These are phyloP conservation scores for Limnodromus scolopaceus DNA, from an alignment of 2,797 vertebrate genomes.

Conservation along the genomic window DNA sequence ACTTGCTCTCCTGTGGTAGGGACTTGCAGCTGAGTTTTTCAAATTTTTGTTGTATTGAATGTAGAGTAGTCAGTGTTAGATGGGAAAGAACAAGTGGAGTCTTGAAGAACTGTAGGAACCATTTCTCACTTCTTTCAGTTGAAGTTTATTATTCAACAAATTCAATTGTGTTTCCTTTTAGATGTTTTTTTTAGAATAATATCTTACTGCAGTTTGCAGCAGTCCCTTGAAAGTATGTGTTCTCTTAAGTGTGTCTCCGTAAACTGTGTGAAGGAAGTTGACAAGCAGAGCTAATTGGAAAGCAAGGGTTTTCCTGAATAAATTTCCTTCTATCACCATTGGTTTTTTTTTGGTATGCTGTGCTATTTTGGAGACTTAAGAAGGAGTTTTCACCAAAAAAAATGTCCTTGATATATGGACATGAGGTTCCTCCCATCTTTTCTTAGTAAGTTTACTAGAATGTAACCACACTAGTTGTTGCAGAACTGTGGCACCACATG, in stretches of 20 bases:
- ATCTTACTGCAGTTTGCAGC: neutral
- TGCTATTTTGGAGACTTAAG: neutral
- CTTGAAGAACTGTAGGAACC: neutral
- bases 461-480: neutral
- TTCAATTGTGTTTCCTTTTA: neutral
- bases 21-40: neutral
- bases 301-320: neutral
- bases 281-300: neutral
- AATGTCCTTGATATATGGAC: neutral
- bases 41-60: neutral
- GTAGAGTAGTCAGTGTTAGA: neutral
- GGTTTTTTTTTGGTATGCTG: neutral
- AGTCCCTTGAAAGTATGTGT: neutral
- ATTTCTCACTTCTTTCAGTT: neutral
- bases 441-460: neutral
- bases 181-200: neutral
- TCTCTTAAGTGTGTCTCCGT: neutral
- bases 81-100: neutral
- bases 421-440: neutral
- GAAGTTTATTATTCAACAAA: neutral
- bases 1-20: neutral
- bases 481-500: neutral
- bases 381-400: neutral
- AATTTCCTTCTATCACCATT: neutral
- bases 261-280: neutral